phyloP scores from a whole-genome alignment of 2,797 vertebrate species.

The Lemur catta region DNA sequence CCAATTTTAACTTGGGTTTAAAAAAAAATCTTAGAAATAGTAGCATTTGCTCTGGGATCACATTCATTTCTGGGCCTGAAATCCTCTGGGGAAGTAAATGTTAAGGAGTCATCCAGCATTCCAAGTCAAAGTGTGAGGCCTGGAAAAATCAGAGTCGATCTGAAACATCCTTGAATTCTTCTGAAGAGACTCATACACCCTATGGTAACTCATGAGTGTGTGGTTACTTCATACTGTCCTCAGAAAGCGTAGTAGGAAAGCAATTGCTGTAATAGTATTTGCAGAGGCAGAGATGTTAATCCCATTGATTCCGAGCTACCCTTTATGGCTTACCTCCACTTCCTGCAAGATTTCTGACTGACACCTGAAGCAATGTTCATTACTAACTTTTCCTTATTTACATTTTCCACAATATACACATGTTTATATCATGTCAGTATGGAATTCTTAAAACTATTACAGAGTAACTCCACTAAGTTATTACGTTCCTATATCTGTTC shows the following conservation, averaged over 20 bases:
- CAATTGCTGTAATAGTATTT: not conserved
- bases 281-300: not conserved
- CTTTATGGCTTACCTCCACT: not conserved
- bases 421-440: not conserved
- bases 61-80: not conserved
- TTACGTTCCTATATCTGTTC: not conserved
- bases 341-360: not conserved
- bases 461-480: not conserved
- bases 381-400: not conserved
- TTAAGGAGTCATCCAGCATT: not conserved
- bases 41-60: not conserved
- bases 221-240: not conserved
- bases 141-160: not conserved
- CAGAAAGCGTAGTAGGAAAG: not conserved
- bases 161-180: not conserved
- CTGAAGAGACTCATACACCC: not conserved
- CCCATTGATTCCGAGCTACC: not conserved
- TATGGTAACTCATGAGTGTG: not conserved
- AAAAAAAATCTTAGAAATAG: not conserved
- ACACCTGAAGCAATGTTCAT: not conserved
- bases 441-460: not conserved
- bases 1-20: not conserved
- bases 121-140: no score
- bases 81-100: not conserved
- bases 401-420: not conserved